Percentiles rank a stretch among this genome's conserved stretches.
phyloP scores from a whole-genome alignment of 2,888 invertebrate species.

The Cremastobaeus sp. region DNA sequence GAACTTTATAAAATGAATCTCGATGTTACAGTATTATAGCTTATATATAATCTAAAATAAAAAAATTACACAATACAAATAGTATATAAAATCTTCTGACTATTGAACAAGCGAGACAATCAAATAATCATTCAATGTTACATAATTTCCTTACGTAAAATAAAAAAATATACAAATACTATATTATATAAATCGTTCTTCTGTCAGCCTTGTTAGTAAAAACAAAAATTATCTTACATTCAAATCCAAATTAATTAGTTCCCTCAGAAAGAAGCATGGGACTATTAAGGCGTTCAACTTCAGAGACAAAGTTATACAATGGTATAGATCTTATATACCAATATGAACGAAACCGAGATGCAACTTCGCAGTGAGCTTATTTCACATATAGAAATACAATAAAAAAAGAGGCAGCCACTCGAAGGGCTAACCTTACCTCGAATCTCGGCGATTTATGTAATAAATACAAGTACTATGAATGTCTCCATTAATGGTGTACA shows the following conservation, averaged over 20 bases:
- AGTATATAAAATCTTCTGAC: no score
- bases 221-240: conserved; percentile 5
- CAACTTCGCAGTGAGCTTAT: conserved; percentile 3
- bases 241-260: conserved; percentile 8
- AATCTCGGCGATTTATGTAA: conserved; percentile 19
- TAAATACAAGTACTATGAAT: conserved; percentile 37
- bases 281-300: conserved; percentile 74
- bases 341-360: conserved; percentile 4
- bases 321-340: conserved; percentile 32
- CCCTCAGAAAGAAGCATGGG: conserved; percentile 14
- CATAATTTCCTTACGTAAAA: no score
- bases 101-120: no score
- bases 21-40: no score
- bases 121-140: no score
- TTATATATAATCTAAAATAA: no score
- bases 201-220: no score
- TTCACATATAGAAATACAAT: conserved; percentile 16
- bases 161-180: no score
- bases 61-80: no score
- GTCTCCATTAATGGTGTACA: conserved; percentile 1
- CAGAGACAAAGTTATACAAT: conserved; percentile 63
- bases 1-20: no score
- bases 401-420: conserved; percentile 13
- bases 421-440: neutral
- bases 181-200: no score